These are phyloP conservation scores for Anseranas semipalmata DNA, from an alignment of 2,113 vertebrate genomes.

Conservation along the genomic window DNA sequence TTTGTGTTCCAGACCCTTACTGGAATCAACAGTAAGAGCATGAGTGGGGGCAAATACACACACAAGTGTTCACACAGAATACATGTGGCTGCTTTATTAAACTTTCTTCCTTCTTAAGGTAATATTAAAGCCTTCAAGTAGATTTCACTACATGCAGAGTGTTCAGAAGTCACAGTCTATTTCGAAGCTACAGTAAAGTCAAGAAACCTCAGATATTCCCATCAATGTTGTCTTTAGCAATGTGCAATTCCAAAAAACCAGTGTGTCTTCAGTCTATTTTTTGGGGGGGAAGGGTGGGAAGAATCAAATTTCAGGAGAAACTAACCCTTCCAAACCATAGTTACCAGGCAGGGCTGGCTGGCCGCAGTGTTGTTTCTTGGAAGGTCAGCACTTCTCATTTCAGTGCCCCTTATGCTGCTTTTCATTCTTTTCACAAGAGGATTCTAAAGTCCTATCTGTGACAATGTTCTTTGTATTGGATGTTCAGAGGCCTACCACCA, in stretches of 20 bases:
- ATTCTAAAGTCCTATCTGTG: neutral
- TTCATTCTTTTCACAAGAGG: neutral
- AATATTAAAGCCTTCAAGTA: neutral
- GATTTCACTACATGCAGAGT: neutral
- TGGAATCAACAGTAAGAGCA: neutral
- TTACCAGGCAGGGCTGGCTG: neutral
- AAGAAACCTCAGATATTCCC: neutral
- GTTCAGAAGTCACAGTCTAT: neutral
- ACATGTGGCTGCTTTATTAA: neutral
- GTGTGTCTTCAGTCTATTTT: neutral
- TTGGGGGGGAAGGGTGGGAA: too few species aligned
- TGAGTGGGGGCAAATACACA: fast-evolving
- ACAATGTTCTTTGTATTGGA: neutral
- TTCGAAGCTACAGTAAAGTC: neutral
- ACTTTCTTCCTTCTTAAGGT: neutral
- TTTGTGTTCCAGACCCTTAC: neutral
- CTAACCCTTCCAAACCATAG: neutral
- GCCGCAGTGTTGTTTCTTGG: neutral
- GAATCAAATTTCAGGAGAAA: neutral
- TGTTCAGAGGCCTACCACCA: neutral
- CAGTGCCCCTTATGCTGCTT: fast-evolving
- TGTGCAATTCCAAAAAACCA: neutral
- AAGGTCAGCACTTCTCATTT: neutral
- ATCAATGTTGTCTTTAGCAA: neutral
- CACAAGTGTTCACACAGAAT: fast-evolving